Base-by-base conservation (phyloP, 1,140 invertebrate genomes). In the Octopus bimaculoides region DNA sequence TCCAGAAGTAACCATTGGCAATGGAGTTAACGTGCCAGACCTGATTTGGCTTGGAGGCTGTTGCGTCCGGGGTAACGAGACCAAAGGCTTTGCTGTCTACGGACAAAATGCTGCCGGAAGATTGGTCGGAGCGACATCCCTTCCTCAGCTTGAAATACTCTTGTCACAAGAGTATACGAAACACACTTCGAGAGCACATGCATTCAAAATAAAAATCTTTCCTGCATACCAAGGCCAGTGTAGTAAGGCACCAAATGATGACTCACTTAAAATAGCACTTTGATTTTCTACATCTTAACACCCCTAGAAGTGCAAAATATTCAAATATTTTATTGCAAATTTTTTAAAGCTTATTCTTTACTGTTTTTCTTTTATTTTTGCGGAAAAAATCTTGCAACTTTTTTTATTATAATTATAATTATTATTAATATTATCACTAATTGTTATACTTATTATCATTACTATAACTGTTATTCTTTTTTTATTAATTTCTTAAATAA, bases 31-130 rank as follows among this genome's bases (percentile, higher is more conserved):
- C 73, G 83, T 87, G n/a, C 86, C 86, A 20, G 83, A 82, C 66
- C 77, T 86, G 56, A 83, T 87, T 66, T 87, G 86, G 86, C 79
- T 85, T 80, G 84, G 83, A 17, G 85, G 81, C 26, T 87, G 86
- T 75, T 87, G 86, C 79, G 82, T 86, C 12, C 80, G 80, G 20
- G 83, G 81, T 6, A 80, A 78, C 17, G 78, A 82, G 53, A 79
- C 81, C 54, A 56, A 78, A 61, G 84, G 84, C 20, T 86, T 83
- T 78, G 81, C 85, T 56, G 61, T 85, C 10, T 85, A 86, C 78
- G 83, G 81, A 5, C 80, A 81, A 76, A 86, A 86, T 78, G 76
- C 80, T 14, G 69, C 76, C 17, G 81, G 81, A 10, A 81, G 81
- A 54, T 77, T 77, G 54, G 83, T 87, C 20, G 82, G 83, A 5